Conservation (phyloP, 2,113 vertebrate species). For the Melanostigma gelatinosum region DNA sequence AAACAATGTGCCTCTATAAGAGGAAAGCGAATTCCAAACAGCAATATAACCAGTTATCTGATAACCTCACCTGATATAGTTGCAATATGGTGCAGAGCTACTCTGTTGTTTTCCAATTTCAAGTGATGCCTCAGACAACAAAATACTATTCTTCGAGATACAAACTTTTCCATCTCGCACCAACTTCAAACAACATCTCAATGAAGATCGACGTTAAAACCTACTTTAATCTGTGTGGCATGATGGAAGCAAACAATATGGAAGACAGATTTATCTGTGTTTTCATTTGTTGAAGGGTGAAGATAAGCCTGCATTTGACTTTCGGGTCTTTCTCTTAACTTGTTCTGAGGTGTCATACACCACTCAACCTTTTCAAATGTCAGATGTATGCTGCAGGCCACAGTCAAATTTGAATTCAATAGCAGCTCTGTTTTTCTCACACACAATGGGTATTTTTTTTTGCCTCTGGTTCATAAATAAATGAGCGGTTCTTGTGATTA, state of each 20-base stretch:
- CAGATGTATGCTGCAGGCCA: slow-evolving; percentile 59
- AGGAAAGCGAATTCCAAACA: not conserved
- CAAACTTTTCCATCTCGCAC: slow-evolving; percentile 30
- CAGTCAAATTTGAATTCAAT: slow-evolving; percentile 31
- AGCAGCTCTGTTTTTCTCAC: slow-evolving; percentile 12
- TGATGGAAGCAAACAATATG: slow-evolving; percentile 18
- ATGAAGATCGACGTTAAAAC: slow-evolving; percentile 30
- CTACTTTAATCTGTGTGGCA: slow-evolving; percentile 24
- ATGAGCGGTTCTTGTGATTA: slow-evolving; percentile 2
- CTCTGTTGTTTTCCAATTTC: slow-evolving; percentile 47
- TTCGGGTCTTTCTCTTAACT: slow-evolving; percentile 45
- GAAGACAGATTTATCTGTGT: slow-evolving; percentile 14
- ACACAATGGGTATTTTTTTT: slow-evolving; percentile 7
- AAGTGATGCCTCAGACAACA: slow-evolving; percentile 11
- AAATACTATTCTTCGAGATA: slow-evolving; percentile 21
- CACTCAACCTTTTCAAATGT: slow-evolving; percentile 72
- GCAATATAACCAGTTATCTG: slow-evolving; percentile 29
- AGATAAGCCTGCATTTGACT: slow-evolving; percentile 54
- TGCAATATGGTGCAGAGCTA: slow-evolving; percentile 13
- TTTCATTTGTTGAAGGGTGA: not conserved
- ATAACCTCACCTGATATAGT: slow-evolving; percentile 21
- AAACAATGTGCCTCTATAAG: not conserved
- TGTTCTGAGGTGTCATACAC: slow-evolving; percentile 42
- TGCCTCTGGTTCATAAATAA: slow-evolving; percentile 40
- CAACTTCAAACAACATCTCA: slow-evolving; percentile 32